Conservation (phyloP, 30 jellyfish, hydroid and myxozoan species). For the Clytia hemisphaerica region DNA sequence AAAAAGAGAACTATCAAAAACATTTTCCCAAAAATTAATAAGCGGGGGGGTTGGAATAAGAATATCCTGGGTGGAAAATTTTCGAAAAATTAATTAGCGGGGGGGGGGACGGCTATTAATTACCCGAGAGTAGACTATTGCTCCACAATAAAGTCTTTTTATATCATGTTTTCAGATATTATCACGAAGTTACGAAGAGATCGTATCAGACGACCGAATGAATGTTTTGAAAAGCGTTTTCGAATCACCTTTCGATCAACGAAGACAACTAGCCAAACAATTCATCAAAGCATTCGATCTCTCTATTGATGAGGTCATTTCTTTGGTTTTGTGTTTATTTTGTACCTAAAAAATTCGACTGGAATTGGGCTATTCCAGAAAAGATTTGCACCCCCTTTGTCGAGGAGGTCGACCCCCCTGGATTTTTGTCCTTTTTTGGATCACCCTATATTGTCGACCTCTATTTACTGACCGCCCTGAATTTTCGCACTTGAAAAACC, state of each 20-base stretch:
- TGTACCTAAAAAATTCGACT: neutral
- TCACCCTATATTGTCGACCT: too few relatives aligned
- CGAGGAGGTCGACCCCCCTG: neutral
- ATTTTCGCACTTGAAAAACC: too few relatives aligned
- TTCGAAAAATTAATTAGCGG: conserved; percentile 30
- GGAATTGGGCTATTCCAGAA: neutral
- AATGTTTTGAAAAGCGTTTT: conserved; percentile 37
- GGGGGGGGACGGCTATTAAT: conserved; percentile 64
- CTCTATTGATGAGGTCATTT: conserved; percentile 49
- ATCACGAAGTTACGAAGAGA: conserved; percentile 45
- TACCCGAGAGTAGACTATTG: too few relatives aligned
- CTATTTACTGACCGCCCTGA: too few relatives aligned
- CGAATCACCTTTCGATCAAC: conserved; percentile 57
- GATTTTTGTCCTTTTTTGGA: too few relatives aligned
- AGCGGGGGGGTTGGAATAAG: conserved; percentile 40
- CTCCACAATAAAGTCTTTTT: neutral
- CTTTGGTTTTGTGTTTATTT: neutral
- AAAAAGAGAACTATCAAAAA: conserved; percentile 22
- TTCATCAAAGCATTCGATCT: conserved; percentile 55
- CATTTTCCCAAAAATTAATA: conserved; percentile 19
- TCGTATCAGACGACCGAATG: conserved; percentile 46
- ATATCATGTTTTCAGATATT: conserved; percentile 36
- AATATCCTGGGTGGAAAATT: conserved; percentile 30
- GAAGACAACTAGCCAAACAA: conserved; percentile 53
- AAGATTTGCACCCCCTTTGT: neutral